Base-by-base conservation (phyloP, 2,113 vertebrate species). In the Azemiops feae region DNA sequence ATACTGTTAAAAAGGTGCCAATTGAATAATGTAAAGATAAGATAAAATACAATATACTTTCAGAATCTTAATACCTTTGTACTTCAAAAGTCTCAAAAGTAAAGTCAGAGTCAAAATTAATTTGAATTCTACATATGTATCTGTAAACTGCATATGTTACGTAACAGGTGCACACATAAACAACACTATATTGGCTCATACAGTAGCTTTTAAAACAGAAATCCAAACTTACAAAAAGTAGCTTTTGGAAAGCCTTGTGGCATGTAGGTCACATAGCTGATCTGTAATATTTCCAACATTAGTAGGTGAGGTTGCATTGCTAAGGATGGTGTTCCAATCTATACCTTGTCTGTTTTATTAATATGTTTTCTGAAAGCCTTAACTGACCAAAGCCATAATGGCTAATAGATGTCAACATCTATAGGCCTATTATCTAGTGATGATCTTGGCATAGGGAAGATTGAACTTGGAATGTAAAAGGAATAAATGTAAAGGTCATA, bases 1-100 rank as follows among this genome's bases (percentile, higher is more conserved):
- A 30, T 27, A 20, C n/a, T 0, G 92, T 52, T 91, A 91, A 95
- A 95, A 88, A 2, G 0, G 25, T 12, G 57, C 92, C 89, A 95
- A 91, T 89, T 94, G 89, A 9, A 64, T 54, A 52, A 11, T 90
- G 16, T 58, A 85, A 89, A 81, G 45, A 69, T 58, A 58, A 25
- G 23, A 58, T 91, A 90, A 85, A 45, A 57, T 0, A 34, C 34
- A 22, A 43, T 45, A 14, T 55, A 25, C 4, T 85, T 91, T 54
- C 16, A 85, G n/a, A 43, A 52, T 5, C 1, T 53, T 85, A 27
- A 85, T 55, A 85, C 10, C 25, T 52, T 39, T 91, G 34, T 30
- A 50, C 30, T 87, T 87, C 3, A 87, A 47, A 64, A 2, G 2
- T 47, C 5, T 92, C 45, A 87, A 64, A 64, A 22, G 27, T 39